Evolutionary conservation across 2,113 vertebrate genomes (phyloP).

Genomic region (Proteles cristata): DNA sequence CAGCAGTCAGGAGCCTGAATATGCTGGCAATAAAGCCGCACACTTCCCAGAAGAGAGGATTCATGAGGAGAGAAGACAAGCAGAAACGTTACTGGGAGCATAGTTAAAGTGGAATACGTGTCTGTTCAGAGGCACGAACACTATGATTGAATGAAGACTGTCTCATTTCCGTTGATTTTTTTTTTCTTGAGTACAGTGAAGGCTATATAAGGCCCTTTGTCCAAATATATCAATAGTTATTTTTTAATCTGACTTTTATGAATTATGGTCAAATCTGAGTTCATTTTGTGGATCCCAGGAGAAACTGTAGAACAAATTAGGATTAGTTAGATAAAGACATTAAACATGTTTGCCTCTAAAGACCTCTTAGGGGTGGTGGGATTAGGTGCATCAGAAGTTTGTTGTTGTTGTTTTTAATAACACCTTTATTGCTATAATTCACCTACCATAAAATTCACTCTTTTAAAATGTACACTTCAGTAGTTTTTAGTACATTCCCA

Average conservation of each 20-base stretch:
- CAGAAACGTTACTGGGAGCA: background rate
- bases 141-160: background rate
- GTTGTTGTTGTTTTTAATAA: background rate
- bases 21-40: background rate
- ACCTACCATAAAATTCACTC: background rate
- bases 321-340: background rate
- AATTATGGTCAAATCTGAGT: background rate
- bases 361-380: background rate
- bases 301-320: background rate
- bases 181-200: background rate
- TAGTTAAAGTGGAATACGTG: background rate
- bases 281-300: background rate
- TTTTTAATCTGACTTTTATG: constrained; percentile 1
- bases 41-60: constrained; percentile 39
- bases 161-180: background rate
- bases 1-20: constrained; percentile 8
- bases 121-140: background rate
- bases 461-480: background rate
- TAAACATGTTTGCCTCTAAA: background rate
- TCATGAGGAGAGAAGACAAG: background rate
- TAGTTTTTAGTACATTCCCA: background rate
- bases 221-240: background rate
- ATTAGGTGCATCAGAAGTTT: background rate
- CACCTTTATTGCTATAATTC: background rate
- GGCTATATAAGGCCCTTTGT: background rate